A percentile compares a stretch with the other conserved stretches of the same genome.
These are phyloP conservation scores for Pterophyllum scalare DNA, from an alignment of 2,113 vertebrate species.

Conservation along the genomic window DNA sequence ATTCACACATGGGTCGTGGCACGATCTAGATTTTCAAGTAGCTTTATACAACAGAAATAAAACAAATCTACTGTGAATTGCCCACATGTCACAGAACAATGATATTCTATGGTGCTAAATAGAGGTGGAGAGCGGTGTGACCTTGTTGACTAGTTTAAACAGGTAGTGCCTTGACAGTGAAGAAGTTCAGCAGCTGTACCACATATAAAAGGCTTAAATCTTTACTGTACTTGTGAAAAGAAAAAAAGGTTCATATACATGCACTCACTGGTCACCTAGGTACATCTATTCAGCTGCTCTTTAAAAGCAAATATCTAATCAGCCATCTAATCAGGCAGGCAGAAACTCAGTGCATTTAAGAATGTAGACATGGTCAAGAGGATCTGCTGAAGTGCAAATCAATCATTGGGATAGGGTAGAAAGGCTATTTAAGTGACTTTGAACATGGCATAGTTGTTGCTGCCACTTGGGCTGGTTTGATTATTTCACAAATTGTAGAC, in stretches of 20 bases:
- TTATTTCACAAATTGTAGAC: conserved; percentile 7
- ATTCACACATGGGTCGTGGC: not conserved
- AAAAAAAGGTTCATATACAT: not conserved
- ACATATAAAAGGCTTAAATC: not conserved
- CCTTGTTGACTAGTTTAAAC: not conserved
- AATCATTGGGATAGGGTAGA: not conserved
- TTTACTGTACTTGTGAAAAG: not conserved
- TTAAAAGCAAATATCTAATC: conserved; percentile 1
- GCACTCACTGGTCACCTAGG: not conserved
- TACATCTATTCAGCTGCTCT: not conserved
- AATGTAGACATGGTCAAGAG: not conserved
- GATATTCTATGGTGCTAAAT: not conserved
- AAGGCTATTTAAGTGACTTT: conserved; percentile 4
- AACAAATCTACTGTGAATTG: not conserved
- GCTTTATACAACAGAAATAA: not conserved
- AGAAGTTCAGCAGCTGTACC: not conserved
- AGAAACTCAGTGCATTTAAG: not conserved
- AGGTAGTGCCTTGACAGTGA: not conserved
- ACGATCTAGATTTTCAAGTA: not conserved
- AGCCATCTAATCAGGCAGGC: not conserved
- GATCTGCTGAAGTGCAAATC: not conserved
- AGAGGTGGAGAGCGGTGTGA: not conserved
- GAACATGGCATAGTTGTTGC: not conserved
- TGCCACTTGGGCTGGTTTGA: not conserved
- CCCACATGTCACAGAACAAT: not conserved